These are phyloP conservation scores for Eulemur mongoz DNA, from an alignment of 2,797 vertebrate species.

Conservation along the genomic window DNA sequence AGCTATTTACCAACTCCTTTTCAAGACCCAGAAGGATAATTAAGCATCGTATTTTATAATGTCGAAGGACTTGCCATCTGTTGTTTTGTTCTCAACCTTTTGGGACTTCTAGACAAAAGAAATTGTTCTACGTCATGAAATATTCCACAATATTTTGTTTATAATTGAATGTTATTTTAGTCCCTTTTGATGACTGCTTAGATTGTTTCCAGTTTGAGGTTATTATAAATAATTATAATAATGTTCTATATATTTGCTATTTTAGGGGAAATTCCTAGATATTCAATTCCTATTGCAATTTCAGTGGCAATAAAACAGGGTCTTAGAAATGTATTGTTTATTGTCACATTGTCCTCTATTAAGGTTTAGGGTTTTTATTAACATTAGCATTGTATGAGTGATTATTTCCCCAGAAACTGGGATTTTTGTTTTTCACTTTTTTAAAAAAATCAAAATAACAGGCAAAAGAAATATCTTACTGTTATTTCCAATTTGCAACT, in stretches of 20 bases:
- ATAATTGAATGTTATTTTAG: neutral
- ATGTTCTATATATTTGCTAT: neutral
- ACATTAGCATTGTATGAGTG: neutral
- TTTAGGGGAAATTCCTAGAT: neutral
- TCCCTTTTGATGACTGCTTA: neutral
- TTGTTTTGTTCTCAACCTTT: neutral
- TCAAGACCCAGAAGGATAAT: neutral
- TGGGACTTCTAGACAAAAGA: neutral
- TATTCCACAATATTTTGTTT: neutral
- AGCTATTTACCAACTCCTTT: neutral
- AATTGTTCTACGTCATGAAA: neutral
- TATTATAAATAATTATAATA: neutral
- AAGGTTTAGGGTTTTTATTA: neutral
- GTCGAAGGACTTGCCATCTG: neutral
- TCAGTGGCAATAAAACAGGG: neutral
- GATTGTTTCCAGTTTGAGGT: neutral
- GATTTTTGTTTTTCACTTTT: neutral
- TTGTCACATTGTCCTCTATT: neutral
- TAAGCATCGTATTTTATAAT: neutral
- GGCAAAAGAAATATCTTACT: neutral
- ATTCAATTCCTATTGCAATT: neutral
- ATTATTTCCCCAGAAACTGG: neutral
- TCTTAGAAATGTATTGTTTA: neutral
- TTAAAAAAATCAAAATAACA: neutral
- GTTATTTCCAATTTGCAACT: neutral